Evolutionary conservation across 1,140 invertebrate species (phyloP).

Genomic region (Drosophila orena): DNA sequence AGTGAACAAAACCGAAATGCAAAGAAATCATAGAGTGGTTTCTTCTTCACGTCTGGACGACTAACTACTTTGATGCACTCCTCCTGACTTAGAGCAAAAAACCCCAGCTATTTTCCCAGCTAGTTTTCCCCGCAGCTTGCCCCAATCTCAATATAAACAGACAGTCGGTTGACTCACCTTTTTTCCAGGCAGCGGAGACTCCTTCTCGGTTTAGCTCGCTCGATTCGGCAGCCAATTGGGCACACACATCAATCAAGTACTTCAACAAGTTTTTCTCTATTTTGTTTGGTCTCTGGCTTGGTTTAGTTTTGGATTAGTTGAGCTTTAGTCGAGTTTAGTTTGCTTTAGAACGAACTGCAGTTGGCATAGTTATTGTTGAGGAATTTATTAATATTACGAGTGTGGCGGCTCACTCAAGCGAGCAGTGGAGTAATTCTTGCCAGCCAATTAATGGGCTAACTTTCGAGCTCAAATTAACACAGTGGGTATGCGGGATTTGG

Average conservation of each 20-base stretch:
- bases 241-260: slow-evolving; percentile 50
- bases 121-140: background rate
- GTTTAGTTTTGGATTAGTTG: slow-evolving; percentile 29
- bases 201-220: slow-evolving; percentile 39
- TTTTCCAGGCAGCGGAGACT: slow-evolving; percentile 31
- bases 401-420: slow-evolving; percentile 28
- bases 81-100: background rate
- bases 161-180: slow-evolving; percentile 48
- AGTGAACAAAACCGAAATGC: background rate
- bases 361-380: slow-evolving; percentile 35
- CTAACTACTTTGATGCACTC: background rate
- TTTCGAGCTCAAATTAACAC: slow-evolving; percentile 52
- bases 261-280: slow-evolving; percentile 60
- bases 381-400: slow-evolving; percentile 47
- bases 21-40: background rate
- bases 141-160: slow-evolving; percentile 24
- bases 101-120: background rate
- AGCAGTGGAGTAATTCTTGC: slow-evolving; percentile 14
- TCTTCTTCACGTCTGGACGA: background rate
- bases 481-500: slow-evolving; percentile 48
- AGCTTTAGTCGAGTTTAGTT: slow-evolving; percentile 15
- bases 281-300: slow-evolving; percentile 53
- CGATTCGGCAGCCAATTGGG: slow-evolving; percentile 46
- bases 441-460: slow-evolving; percentile 65
- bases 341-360: slow-evolving; percentile 11